Conservation (phyloP, 2,797 vertebrate species). For the Ceyx erithaca region DNA sequence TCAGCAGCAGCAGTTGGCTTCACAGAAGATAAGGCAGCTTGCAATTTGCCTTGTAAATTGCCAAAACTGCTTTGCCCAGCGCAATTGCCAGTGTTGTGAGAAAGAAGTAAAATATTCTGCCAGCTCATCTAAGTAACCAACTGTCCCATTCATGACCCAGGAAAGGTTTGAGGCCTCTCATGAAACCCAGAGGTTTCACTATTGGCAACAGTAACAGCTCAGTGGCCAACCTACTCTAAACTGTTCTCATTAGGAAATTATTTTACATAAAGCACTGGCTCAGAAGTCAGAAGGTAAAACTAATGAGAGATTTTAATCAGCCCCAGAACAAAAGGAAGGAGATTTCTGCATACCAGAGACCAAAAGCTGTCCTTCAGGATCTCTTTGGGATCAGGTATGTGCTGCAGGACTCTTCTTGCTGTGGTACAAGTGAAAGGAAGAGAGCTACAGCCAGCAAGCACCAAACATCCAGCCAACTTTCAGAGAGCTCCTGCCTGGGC, state of each 20-base stretch:
- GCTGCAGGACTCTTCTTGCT: neutral
- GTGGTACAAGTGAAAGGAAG: neutral
- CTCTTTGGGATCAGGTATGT: neutral
- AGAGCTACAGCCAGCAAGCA: neutral
- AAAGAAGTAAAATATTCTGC: neutral
- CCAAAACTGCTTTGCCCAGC: neutral
- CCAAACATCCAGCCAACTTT: neutral
- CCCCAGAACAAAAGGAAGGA: neutral
- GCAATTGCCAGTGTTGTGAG: accelerated
- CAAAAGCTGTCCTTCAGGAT: neutral
- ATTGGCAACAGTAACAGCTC: neutral
- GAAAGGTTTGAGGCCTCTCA: neutral
- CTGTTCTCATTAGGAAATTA: neutral
- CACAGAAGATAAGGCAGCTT: neutral
- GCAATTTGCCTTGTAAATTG: neutral
- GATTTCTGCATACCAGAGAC: neutral
- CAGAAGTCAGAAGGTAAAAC: neutral
- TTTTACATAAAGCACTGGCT: conserved; percentile 12
- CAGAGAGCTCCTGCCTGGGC: neutral
- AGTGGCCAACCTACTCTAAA: neutral
- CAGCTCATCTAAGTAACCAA: neutral
- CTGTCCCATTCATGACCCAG: neutral
- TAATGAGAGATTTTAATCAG: conserved; percentile 45
- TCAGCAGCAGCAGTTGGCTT: neutral
- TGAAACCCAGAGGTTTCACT: neutral